These are phyloP conservation scores for Drosophila trapezifrons DNA, from an alignment of 1,140 invertebrate species.

Conservation along the genomic window DNA sequence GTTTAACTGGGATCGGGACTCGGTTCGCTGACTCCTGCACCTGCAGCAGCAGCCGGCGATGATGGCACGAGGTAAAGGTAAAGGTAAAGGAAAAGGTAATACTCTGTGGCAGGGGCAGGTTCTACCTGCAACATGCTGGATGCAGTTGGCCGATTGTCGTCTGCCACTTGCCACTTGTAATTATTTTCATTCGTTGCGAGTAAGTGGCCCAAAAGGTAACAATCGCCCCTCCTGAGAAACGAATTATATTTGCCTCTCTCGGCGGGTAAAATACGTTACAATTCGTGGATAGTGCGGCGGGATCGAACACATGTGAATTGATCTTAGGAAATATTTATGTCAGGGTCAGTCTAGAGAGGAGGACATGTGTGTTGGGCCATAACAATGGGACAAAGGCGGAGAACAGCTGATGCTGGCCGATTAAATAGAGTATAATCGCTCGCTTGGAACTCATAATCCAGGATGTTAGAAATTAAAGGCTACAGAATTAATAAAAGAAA, in stretches of 20 bases:
- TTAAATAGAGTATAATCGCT: constrained; percentile 1
- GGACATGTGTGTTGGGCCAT: constrained; percentile 31
- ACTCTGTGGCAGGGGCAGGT: constrained; percentile 16
- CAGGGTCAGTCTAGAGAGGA: constrained; percentile 49
- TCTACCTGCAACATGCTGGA: constrained; percentile 44
- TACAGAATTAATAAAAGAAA: not conserved
- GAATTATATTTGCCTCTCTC: constrained; percentile 27
- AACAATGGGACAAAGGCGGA: not conserved
- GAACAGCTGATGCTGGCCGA: constrained; percentile 41
- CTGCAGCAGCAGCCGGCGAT: constrained; percentile 59
- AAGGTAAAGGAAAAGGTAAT: constrained; percentile 21
- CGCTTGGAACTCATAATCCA: not conserved
- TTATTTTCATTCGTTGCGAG: constrained; percentile 38
- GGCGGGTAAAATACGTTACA: constrained; percentile 59
- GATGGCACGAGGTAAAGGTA: constrained; percentile 60
- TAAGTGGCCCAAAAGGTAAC: constrained; percentile 43
- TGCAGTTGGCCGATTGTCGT: constrained; percentile 42
- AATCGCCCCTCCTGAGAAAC: constrained; percentile 27
- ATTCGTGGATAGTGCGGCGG: constrained; percentile 9
- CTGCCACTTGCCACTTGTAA: constrained; percentile 46
- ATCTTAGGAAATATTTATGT: constrained; percentile 61
- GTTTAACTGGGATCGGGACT: constrained; percentile 26
- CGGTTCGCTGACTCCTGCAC: constrained; percentile 67
- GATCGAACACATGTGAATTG: constrained; percentile 39
- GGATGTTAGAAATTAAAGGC: not conserved